phyloP scores from a whole-genome alignment of 2,797 vertebrate species.

The Anguilla pacifica region DNA sequence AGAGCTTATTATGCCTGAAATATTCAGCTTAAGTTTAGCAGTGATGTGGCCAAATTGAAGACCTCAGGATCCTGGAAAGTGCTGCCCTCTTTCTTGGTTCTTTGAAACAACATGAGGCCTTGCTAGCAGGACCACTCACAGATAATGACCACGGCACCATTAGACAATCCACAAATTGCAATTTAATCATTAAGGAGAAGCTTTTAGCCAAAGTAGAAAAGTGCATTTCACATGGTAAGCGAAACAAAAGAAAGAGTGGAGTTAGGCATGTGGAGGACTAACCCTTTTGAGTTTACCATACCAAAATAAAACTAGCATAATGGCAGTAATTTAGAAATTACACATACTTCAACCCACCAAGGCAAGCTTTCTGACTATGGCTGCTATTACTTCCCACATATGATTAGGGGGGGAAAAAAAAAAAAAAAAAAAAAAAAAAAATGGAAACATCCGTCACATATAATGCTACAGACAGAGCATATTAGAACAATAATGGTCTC shows the following conservation, averaged over 20 bases:
- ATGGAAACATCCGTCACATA: not conserved
- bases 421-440: too few relatives aligned
- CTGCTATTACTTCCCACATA: not conserved
- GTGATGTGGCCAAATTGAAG: not conserved
- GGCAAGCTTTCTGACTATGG: not conserved
- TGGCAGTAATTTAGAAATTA: not conserved
- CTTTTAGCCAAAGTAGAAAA: not conserved
- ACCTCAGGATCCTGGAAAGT: not conserved
- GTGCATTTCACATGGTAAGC: not conserved
- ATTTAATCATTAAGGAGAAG: not conserved
- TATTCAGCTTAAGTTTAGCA: not conserved
- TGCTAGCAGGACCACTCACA: not conserved
- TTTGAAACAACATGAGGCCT: not conserved
- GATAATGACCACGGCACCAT: not conserved
- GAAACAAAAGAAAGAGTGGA: not conserved
- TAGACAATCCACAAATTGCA: not conserved
- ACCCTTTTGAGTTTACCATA: not conserved
- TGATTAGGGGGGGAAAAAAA: not conserved
- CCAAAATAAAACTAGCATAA: not conserved
- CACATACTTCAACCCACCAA: not conserved
- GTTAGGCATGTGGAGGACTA: not conserved
- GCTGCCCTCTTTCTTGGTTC: not conserved
- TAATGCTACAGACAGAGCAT: not conserved
- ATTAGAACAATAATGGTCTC: conserved; percentile 4
- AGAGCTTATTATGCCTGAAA: not conserved